Conservation (phyloP, 2,888 invertebrate species). For the Megalurothrips usitatus region DNA sequence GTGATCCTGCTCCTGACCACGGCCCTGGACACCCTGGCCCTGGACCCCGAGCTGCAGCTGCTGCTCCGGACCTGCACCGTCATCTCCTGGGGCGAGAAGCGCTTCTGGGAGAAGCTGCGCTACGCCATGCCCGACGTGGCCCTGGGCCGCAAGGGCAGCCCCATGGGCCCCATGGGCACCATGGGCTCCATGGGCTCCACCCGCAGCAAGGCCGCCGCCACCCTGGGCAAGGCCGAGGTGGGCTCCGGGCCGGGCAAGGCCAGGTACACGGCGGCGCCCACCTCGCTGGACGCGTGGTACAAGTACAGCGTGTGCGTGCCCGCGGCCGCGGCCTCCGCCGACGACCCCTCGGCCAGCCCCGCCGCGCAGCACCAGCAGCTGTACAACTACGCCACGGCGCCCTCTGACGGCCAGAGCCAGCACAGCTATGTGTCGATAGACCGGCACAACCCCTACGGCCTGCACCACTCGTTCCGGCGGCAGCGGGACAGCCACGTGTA, state of each 20-base stretch:
- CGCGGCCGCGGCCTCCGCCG: constrained; percentile 27
- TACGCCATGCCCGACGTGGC: constrained; percentile 71
- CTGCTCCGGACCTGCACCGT: constrained; percentile 66
- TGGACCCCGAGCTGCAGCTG: constrained; percentile 71
- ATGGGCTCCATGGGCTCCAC: constrained; percentile 36
- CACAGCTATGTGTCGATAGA: constrained; percentile 67
- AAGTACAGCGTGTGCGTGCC: constrained; percentile 44
- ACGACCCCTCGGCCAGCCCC: constrained; percentile 41
- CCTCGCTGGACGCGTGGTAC: constrained; percentile 61
- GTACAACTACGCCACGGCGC: constrained; percentile 56
- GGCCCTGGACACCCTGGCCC: constrained; percentile 65
- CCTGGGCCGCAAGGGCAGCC: constrained; percentile 39
- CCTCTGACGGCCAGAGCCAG: constrained; percentile 58
- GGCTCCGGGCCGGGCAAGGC: constrained; percentile 45
- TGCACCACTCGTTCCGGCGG: constrained; percentile 35
- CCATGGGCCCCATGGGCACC: constrained; percentile 30
- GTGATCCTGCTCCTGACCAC: constrained; percentile 54
- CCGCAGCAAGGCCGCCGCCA: constrained; percentile 54
- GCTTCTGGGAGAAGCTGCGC: constrained; percentile 81
- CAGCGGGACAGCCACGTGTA: constrained; percentile 41
- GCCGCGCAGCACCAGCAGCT: constrained; percentile 46
- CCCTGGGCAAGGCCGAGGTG: constrained; percentile 49
- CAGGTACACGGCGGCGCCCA: constrained; percentile 68
- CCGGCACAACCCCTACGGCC: constrained; percentile 39
- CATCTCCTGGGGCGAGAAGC: constrained; percentile 68